phyloP scores from a whole-genome alignment of 2,113 vertebrate species.

The Tragelaphus strepsiceros region DNA sequence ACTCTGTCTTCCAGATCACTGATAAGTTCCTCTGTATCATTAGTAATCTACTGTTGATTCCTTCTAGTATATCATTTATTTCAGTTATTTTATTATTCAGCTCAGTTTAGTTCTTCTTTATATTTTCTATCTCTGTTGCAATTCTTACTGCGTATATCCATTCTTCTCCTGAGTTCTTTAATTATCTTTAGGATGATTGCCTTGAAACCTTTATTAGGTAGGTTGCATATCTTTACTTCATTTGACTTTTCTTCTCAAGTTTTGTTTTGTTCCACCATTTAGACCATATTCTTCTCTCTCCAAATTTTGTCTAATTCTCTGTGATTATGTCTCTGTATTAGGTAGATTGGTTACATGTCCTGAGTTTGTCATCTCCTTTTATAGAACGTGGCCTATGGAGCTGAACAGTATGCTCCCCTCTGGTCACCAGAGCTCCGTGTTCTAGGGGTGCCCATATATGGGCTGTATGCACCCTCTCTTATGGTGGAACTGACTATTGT shows the following conservation, averaged over 20 bases:
- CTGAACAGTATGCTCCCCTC: not conserved
- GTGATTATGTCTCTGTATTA: not conserved
- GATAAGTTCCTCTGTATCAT: not conserved
- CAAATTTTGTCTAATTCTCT: not conserved
- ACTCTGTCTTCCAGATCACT: not conserved
- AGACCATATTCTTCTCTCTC: not conserved
- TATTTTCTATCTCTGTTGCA: not conserved
- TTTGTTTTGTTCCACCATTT: not conserved
- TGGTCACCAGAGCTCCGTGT: not conserved
- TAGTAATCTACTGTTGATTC: not conserved
- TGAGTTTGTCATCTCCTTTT: not conserved
- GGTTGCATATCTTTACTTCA: not conserved
- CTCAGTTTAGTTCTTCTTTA: not conserved
- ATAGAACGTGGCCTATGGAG: not conserved
- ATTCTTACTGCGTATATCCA: not conserved
- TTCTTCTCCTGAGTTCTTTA: not conserved
- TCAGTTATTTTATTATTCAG: not conserved
- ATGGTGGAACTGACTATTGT: not conserved
- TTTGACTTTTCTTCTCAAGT: not conserved
- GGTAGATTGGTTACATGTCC: not conserved
- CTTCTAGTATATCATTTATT: not conserved
- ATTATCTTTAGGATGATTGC: not conserved
- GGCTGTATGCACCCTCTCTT: not conserved
- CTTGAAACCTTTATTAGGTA: not conserved
- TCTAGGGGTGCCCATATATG: not conserved